Percentiles rank a stretch among this genome's conserved stretches.
Conservation (phyloP, 2,888 invertebrate genomes). For the Drosophila cognata region DNA sequence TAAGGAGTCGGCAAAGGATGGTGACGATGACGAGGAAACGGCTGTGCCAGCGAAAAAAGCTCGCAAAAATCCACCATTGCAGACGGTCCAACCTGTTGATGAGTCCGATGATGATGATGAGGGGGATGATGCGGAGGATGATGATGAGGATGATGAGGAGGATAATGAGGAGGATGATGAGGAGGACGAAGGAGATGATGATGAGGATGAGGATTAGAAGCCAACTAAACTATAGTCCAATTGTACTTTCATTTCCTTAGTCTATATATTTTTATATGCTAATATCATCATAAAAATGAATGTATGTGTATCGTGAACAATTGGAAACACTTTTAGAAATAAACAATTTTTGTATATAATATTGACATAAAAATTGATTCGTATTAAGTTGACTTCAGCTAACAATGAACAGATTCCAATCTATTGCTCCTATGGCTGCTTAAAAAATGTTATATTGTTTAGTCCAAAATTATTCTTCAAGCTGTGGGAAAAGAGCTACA, state of each 20-base stretch:
- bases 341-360: constrained; percentile 43
- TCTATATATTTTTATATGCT: constrained; percentile 30
- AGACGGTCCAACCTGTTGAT: constrained; percentile 43
- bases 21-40: constrained; percentile 68
- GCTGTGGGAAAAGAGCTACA: not conserved
- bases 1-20: constrained; percentile 24
- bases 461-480: not conserved
- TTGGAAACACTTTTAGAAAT: constrained; percentile 41
- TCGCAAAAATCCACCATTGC: constrained; percentile 42
- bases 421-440: not conserved
- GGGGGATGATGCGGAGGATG: constrained; percentile 37
- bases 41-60: constrained; percentile 88
- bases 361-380: not conserved
- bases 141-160: constrained; percentile 37
- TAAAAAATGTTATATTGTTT: not conserved
- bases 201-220: constrained; percentile 13
- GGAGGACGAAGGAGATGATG: constrained; percentile 34
- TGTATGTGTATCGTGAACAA: constrained; percentile 27
- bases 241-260: constrained; percentile 21
- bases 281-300: constrained; percentile 11
- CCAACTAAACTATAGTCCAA: not conserved
- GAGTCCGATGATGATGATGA: constrained; percentile 57
- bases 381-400: not conserved
- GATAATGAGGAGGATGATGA: constrained; percentile 44
- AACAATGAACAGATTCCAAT: not conserved